phyloP scores from a whole-genome alignment of 2,797 vertebrate species.

The Pipistrellus kuhlii region DNA sequence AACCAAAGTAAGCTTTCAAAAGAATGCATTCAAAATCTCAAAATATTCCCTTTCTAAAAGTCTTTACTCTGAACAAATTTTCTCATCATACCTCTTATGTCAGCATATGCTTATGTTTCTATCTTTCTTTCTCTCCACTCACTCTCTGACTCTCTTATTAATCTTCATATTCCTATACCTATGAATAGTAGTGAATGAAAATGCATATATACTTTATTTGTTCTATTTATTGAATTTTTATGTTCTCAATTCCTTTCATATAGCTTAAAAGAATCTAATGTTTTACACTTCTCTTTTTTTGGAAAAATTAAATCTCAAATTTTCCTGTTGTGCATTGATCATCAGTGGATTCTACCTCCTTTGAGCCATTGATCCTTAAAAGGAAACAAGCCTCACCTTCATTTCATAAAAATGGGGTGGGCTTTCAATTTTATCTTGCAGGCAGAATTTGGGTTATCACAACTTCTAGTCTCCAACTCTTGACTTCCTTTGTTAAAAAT shows the following conservation, averaged over 20 bases:
- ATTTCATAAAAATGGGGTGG: not conserved
- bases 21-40: not conserved
- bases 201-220: not conserved
- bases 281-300: slow-evolving; percentile 18
- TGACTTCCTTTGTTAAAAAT: slow-evolving; percentile 4
- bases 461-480: not conserved
- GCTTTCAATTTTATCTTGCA: not conserved
- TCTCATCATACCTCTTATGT: slow-evolving; percentile 13
- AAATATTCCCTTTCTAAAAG: slow-evolving; percentile 41
- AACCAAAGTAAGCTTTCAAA: slow-evolving; percentile 40
- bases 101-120: not conserved
- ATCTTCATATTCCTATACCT: not conserved
- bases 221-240: slow-evolving; percentile 22
- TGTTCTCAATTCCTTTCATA: slow-evolving; percentile 6
- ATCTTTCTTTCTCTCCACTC: not conserved
- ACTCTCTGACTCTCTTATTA: not conserved
- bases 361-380: slow-evolving; percentile 49
- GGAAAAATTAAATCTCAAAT: slow-evolving; percentile 38
- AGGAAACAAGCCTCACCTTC: not conserved
- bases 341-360: slow-evolving; percentile 11
- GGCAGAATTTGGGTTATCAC: slow-evolving; percentile 3
- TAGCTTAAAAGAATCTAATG: slow-evolving; percentile 24
- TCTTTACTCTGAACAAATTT: slow-evolving; percentile 27
- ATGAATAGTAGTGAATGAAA: slow-evolving; percentile 5
- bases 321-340: not conserved